Conservation (phyloP, 2,888 invertebrate genomes). For the Plagiodera versicolora region DNA sequence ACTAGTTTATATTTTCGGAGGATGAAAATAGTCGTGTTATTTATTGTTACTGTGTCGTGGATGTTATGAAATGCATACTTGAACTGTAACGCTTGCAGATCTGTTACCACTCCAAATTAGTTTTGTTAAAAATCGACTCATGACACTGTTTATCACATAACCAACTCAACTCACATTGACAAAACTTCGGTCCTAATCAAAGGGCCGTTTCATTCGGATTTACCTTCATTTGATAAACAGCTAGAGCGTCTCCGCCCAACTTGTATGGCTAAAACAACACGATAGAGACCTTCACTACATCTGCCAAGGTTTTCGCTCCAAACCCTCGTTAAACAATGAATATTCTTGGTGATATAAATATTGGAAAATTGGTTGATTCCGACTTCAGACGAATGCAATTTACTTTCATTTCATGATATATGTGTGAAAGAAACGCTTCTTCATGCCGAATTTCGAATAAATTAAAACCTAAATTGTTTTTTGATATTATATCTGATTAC, state of each 20-base stretch:
- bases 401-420: too few relatives aligned
- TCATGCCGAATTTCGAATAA: too few relatives aligned
- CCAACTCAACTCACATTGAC: constrained; percentile 40
- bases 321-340: constrained; percentile 22
- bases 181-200: constrained; percentile 30
- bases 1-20: too few relatives aligned
- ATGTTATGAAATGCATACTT: neutral
- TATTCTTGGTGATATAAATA: neutral
- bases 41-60: neutral
- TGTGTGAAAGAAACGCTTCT: too few relatives aligned
- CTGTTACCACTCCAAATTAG: neutral
- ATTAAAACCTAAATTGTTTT: too few relatives aligned
- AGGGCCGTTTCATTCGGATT: constrained; percentile 51
- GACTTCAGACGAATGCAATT: too few relatives aligned
- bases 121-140: constrained; percentile 1
- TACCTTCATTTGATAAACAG: constrained; percentile 56
- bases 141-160: constrained; percentile 13
- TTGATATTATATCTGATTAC: too few relatives aligned
- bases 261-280: constrained; percentile 57
- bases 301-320: constrained; percentile 30
- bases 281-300: constrained; percentile 45
- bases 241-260: constrained; percentile 57
- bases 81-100: neutral
- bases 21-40: neutral
- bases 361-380: too few relatives aligned